Conservation (phyloP, 2,797 vertebrate species). For the Cephalopachus bancanus region DNA sequence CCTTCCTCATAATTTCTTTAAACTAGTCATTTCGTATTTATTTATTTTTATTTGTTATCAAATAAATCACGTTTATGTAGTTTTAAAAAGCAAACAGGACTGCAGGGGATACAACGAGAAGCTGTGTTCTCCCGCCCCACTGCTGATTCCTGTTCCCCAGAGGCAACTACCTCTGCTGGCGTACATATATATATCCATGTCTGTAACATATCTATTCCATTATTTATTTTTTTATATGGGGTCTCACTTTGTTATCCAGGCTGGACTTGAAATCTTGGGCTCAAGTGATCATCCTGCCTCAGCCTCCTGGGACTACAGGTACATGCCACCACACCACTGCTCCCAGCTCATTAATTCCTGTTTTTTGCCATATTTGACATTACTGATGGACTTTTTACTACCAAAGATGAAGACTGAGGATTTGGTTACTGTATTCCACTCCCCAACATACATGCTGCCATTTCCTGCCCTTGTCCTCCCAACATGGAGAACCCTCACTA, state of each 20-base stretch:
- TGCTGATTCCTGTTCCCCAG: neutral
- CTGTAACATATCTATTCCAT: neutral
- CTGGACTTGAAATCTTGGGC: neutral
- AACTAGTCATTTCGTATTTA: neutral
- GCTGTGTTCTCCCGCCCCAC: neutral
- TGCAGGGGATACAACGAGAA: neutral
- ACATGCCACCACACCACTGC: neutral
- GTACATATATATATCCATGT: neutral
- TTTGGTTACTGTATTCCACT: neutral
- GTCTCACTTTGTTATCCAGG: neutral
- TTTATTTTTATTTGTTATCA: conserved; percentile 1
- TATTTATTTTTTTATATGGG: neutral
- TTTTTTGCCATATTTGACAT: neutral
- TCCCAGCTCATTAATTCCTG: neutral
- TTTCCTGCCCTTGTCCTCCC: neutral
- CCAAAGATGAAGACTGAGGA: neutral
- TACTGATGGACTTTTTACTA: neutral
- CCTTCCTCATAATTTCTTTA: neutral
- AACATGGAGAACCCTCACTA: neutral
- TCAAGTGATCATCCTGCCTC: neutral
- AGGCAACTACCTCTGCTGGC: neutral
- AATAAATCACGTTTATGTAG: neutral
- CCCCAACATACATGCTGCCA: neutral
- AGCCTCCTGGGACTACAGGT: neutral
- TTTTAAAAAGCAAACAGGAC: neutral